Conservation (phyloP, 2,797 vertebrate genomes). For the Pyrocephalus nanus region DNA sequence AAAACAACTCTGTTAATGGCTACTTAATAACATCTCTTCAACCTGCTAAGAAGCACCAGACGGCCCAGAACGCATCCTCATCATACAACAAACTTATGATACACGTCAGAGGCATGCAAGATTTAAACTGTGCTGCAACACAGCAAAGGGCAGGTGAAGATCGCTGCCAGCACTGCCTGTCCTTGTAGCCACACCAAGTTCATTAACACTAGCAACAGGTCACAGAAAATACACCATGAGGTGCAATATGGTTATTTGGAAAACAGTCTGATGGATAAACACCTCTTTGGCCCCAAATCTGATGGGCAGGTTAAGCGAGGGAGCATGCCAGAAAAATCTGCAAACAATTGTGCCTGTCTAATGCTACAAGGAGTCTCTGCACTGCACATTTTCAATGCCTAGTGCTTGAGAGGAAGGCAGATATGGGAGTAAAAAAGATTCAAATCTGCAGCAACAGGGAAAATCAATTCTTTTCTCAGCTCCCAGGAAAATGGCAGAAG, state of each 20-base stretch:
- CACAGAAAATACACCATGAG: neutral
- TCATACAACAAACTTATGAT: neutral
- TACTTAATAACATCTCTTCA: neutral
- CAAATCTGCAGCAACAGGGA: neutral
- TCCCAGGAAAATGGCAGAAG: neutral
- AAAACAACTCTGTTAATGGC: neutral
- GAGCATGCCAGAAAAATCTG: neutral
- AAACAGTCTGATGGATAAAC: neutral
- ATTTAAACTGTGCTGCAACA: neutral
- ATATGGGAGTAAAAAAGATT: neutral
- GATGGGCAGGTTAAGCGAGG: neutral
- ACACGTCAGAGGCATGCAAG: neutral
- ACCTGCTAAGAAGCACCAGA: neutral
- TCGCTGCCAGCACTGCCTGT: neutral
- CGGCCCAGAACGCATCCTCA: neutral
- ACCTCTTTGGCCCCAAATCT: neutral
- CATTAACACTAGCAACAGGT: neutral
- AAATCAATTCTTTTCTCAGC: neutral
- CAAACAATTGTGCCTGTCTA: neutral
- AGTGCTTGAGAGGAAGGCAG: neutral
- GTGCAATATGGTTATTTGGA: neutral
- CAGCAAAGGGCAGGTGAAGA: neutral
- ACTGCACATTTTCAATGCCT: neutral
- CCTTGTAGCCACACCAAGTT: neutral
- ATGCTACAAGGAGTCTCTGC: neutral